phyloP scores from a whole-genome alignment of 2,888 invertebrate genomes.

The Drosophila sordidula region DNA sequence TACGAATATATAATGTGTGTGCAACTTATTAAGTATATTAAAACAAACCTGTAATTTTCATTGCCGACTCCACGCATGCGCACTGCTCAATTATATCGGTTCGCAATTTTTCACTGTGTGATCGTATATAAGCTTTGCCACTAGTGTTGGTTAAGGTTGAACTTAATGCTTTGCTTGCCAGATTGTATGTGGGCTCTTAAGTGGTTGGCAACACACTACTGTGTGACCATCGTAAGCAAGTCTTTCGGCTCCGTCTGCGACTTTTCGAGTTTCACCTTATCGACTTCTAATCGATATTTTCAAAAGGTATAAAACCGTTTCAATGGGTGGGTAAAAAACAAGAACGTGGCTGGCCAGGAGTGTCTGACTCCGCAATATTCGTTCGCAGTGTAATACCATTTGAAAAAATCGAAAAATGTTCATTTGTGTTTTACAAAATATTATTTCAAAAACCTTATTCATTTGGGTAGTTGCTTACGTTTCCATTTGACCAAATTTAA shows the following conservation, averaged over 20 bases:
- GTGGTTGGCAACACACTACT: constrained; percentile 14
- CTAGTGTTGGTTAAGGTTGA: constrained; percentile 34
- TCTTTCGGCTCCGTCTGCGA: not conserved
- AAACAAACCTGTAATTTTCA: constrained; percentile 59
- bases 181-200: constrained; percentile 6
- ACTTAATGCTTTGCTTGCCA: constrained; percentile 26
- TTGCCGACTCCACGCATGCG: constrained; percentile 58
- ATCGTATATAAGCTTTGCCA: constrained; percentile 49
- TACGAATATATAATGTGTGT: not conserved
- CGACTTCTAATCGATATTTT: constrained; percentile 5
- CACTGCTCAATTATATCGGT: constrained; percentile 48
- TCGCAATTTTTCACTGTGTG: constrained; percentile 55
- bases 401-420: no score
- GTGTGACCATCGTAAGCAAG: not conserved
- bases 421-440: no score
- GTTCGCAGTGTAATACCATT: no score
- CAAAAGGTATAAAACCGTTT: not conserved
- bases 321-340: no score
- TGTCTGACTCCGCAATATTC: no score
- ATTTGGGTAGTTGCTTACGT: no score
- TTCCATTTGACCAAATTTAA: not conserved
- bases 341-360: no score
- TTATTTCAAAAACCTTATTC: no score
- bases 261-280: not conserved
- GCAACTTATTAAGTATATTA: constrained; percentile 26